Evolutionary conservation across 2,797 vertebrate genomes (phyloP).

Genomic region (Gallirallus australis): DNA sequence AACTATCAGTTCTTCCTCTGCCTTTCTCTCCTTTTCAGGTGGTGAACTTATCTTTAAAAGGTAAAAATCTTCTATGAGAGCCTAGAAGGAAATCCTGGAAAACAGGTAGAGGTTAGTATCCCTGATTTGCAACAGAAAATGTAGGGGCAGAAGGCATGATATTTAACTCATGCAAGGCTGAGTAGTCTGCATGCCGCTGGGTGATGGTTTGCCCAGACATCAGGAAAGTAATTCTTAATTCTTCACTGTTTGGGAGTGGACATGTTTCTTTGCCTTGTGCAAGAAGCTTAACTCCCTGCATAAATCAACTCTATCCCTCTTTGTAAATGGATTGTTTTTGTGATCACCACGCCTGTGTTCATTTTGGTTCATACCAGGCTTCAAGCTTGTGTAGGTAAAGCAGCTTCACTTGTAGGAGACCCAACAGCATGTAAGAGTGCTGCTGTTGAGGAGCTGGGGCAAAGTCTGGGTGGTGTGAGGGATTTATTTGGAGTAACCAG

Average conservation of each 20-base stretch:
- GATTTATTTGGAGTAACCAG: background rate
- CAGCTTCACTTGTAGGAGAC: background rate
- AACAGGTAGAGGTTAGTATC: background rate
- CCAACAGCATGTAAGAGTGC: background rate
- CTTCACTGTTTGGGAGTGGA: background rate
- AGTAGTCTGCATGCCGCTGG: background rate
- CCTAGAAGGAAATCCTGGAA: background rate
- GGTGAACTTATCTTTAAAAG: background rate
- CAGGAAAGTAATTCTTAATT: background rate
- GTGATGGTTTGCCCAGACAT: background rate
- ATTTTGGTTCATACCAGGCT: background rate
- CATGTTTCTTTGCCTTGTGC: background rate
- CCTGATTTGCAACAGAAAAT: background rate
- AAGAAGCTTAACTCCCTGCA: background rate
- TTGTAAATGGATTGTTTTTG: rapidly evolving
- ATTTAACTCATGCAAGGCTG: background rate
- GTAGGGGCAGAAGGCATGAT: background rate
- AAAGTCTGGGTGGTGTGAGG: background rate
- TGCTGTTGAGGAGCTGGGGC: background rate
- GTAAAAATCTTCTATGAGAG: background rate
- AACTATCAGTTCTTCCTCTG: background rate
- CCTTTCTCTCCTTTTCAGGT: background rate
- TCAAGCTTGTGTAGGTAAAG: background rate
- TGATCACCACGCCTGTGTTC: background rate
- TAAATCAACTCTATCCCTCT: background rate